Evolutionary conservation across 2,113 vertebrate genomes (phyloP), one percentile per base, ranked within the genome.

Genomic region (Pachycephala philippinensis): DNA sequence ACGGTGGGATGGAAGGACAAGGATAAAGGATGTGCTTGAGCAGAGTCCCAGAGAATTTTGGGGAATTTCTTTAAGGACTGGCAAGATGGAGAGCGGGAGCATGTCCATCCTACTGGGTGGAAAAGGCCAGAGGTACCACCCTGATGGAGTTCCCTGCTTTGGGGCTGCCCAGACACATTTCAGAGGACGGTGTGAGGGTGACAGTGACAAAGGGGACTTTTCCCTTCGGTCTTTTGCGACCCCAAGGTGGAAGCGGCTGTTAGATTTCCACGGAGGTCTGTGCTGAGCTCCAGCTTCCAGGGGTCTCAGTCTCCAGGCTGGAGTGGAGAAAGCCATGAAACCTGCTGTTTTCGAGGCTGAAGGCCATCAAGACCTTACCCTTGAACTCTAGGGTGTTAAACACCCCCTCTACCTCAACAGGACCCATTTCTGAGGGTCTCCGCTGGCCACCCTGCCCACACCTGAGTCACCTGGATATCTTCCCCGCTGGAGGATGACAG

Each of bases 81-180:
- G 22, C 1, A 7, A 40, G 57, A 45, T 0, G 4, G 39, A 21
- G 22, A 63, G 44, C 16, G 28, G 39, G 35, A 52, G 24, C 9
- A 44, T 0, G 0, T 15, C 35, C 52, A 50, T 2, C 16, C 52
- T 15, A 1, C 39, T 45, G 39, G 53, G 21, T 45, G 39, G 53
- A 18, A 80, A 72, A 50, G 39, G 39, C n/a, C 16, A 13, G 31
- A 69, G 28, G 20, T 22, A 2, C 22, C 59, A 45, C 16, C 33
- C 49, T 6, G 6, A 18, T 9, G 15, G 40, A 28, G 10, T 6
- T 28, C 23, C 24, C 8, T 2, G 2, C 74, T 54, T 53, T n/a
- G 49, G 45, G 78, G 23, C 33, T 71, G 61, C 28, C 61, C 42
- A 31, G 27, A n/a, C 9, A 35, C 11, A 7, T 37, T 45, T 9